Conservation (phyloP, 2,113 vertebrate species). For the Hypocryptadius cinnamomeus region DNA sequence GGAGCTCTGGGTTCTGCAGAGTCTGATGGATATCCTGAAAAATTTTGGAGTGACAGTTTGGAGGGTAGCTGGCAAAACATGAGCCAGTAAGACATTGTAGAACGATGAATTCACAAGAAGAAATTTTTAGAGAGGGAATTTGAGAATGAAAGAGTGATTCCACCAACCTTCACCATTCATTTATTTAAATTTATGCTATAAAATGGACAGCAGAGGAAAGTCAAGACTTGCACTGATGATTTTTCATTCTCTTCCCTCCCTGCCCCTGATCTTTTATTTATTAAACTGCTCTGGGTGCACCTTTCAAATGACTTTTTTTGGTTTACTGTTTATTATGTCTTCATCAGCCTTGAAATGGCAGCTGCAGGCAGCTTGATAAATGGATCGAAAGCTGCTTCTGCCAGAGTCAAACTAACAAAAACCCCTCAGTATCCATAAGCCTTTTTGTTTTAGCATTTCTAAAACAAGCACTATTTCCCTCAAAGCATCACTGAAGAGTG, state of each 20-base stretch:
- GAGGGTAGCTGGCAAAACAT: neutral
- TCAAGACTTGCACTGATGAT: neutral
- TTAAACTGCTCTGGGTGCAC: neutral
- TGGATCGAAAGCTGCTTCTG: neutral
- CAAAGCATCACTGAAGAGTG: neutral
- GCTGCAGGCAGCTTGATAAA: slow-evolving; percentile 35
- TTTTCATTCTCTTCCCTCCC: neutral
- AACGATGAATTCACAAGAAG: neutral
- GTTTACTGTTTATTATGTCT: neutral
- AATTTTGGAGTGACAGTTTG: neutral
- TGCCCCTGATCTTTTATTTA: neutral
- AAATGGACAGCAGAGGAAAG: neutral
- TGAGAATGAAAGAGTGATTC: neutral
- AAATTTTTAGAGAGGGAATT: neutral
- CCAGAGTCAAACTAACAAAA: neutral
- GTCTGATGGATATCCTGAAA: neutral
- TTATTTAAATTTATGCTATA: slow-evolving; percentile 16
- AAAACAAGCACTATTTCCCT: neutral
- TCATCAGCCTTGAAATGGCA: slow-evolving; percentile 26
- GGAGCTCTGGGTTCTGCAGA: neutral
- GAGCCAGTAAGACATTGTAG: neutral
- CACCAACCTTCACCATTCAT: neutral
- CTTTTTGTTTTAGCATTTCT: neutral
- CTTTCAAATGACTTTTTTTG: neutral
- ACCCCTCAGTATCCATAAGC: neutral